These are phyloP conservation scores for Neocrepidodera transversa DNA, from an alignment of 2,888 invertebrate genomes.

Conservation along the genomic window DNA sequence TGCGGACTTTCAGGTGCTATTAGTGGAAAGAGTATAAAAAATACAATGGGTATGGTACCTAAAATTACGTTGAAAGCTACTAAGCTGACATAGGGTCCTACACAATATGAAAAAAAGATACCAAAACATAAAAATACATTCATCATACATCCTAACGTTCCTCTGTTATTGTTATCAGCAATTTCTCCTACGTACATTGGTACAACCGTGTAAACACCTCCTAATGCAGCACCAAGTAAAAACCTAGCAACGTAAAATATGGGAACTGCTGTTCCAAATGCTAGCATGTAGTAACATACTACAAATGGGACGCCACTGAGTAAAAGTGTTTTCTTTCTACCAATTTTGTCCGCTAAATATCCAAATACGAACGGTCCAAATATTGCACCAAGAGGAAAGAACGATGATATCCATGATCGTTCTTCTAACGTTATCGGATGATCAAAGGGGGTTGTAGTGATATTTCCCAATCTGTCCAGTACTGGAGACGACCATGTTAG, in stretches of 20 bases:
- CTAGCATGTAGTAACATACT: slow-evolving; percentile 75
- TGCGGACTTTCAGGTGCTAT: slow-evolving; percentile 86
- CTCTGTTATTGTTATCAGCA: slow-evolving; percentile 78
- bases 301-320: slow-evolving; percentile 67
- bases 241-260: slow-evolving; percentile 66
- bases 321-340: slow-evolving; percentile 72
- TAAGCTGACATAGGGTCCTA: slow-evolving; percentile 78
- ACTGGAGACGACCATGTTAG: slow-evolving; percentile 59
- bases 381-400: slow-evolving; percentile 57
- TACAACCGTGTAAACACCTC: slow-evolving; percentile 75
- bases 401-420: slow-evolving; percentile 62
- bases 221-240: slow-evolving; percentile 71
- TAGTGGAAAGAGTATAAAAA: slow-evolving; percentile 68
- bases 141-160: slow-evolving; percentile 81
- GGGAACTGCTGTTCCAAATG: slow-evolving; percentile 62
- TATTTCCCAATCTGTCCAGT: slow-evolving; percentile 34
- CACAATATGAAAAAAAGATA: slow-evolving; percentile 70
- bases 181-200: slow-evolving; percentile 91
- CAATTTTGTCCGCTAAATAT: slow-evolving; percentile 69
- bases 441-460: slow-evolving; percentile 55
- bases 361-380: slow-evolving; percentile 73
- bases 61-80: slow-evolving; percentile 65
- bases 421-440: slow-evolving; percentile 51
- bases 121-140: slow-evolving; percentile 76
- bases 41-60: slow-evolving; percentile 61